These are phyloP conservation scores for Patella depressa DNA, from an alignment of 2,888 invertebrate species.

Conservation along the genomic window DNA sequence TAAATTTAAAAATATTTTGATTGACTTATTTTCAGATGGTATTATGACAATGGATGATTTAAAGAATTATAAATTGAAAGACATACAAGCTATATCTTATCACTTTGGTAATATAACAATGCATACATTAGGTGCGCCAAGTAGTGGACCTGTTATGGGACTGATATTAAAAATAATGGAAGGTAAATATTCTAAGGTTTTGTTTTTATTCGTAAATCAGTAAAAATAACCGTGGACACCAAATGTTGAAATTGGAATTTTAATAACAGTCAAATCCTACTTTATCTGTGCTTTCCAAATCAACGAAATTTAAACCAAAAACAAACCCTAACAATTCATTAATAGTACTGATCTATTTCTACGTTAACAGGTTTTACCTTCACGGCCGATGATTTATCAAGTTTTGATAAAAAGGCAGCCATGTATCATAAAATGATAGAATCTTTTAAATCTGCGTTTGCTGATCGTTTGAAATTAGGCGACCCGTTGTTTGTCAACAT, in stretches of 20 bases:
- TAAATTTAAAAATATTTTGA: too few relatives aligned
- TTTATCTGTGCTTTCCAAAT: too few relatives aligned
- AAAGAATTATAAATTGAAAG: conserved; percentile 31
- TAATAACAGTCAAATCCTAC: too few relatives aligned
- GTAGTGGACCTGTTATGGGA: conserved; percentile 48
- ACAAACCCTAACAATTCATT: too few relatives aligned
- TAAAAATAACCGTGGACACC: too few relatives aligned
- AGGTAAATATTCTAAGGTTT: conserved; percentile 31
- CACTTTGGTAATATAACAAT: conserved; percentile 40
- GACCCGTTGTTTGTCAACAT: conserved; percentile 50
- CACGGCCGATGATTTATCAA: conserved; percentile 27
- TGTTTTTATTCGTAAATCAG: too few relatives aligned
- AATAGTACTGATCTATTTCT: too few relatives aligned
- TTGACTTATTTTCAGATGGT: conserved; percentile 35
- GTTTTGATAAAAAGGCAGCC: conserved; percentile 33
- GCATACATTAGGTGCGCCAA: conserved; percentile 41
- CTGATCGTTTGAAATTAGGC: conserved; percentile 72
- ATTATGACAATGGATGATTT: conserved; percentile 35
- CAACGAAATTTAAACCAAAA: too few relatives aligned
- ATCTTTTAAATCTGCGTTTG: conserved; percentile 90
- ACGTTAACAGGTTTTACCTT: conserved; percentile 34
- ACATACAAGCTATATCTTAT: conserved; percentile 29
- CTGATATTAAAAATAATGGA: conserved; percentile 48
- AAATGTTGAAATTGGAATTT: too few relatives aligned
- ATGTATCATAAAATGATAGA: conserved; percentile 89